Evolutionary conservation across 2,797 vertebrate genomes (phyloP).

Genomic region (Spinibarbus caldwelli): DNA sequence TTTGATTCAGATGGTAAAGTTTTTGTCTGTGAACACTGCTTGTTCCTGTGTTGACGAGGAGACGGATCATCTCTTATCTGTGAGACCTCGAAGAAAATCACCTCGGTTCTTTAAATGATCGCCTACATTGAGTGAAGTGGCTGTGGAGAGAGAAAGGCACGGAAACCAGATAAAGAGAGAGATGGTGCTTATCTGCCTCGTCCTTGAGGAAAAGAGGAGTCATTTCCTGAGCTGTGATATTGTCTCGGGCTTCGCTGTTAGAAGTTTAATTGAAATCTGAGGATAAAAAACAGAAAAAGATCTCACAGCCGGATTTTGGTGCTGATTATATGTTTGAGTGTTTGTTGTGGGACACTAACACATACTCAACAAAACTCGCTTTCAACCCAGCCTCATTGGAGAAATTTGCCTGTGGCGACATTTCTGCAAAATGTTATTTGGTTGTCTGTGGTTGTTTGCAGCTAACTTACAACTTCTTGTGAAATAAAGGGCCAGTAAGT

Average conservation of each 20-base stretch:
- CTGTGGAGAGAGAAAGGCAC: constrained; percentile 49
- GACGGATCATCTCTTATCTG: constrained; percentile 34
- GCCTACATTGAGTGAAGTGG: constrained; percentile 31
- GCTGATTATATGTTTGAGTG: constrained; percentile 38
- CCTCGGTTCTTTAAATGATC: constrained; percentile 44
- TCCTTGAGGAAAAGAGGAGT: constrained; percentile 72
- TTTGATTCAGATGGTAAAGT: constrained; percentile 1
- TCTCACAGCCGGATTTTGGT: constrained; percentile 1
- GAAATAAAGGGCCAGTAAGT: neutral
- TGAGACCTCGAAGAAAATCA: constrained; percentile 39
- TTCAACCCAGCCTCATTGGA: neutral
- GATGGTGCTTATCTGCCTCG: constrained; percentile 65
- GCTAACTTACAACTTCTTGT: neutral
- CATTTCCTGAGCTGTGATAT: constrained; percentile 70
- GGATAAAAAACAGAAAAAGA: constrained; percentile 30
- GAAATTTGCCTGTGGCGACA: neutral
- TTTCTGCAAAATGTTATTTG: neutral
- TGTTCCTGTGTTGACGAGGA: constrained; percentile 23
- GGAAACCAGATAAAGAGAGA: constrained; percentile 55
- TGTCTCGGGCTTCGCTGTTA: constrained; percentile 57
- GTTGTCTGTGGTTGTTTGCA: neutral
- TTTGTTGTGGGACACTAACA: constrained; percentile 17
- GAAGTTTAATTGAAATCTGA: constrained; percentile 65
- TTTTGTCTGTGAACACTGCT: constrained; percentile 24
- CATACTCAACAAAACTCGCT: neutral